Base-by-base conservation (phyloP, 2,797 vertebrate species). In the Mormyrus proboscirostris region DNA sequence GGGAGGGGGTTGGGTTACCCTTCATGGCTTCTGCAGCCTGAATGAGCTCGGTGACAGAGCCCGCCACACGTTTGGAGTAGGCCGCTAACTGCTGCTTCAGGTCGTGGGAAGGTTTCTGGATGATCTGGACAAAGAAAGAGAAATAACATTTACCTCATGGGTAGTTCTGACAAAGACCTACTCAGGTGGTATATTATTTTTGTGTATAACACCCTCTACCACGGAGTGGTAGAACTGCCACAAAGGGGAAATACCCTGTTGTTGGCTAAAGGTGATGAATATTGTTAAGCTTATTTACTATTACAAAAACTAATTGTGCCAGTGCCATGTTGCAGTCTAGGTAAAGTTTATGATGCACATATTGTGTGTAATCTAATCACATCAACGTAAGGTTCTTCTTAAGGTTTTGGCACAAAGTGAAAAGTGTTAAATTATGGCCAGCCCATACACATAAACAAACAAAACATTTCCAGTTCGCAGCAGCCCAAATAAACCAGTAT, bases 11-110 rank as follows among this genome's bases (percentile, higher is more conserved):
- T 8, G 5, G 0, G 29, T 92, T 89, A 97, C 97, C 97, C 94
- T 98, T 98, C 97, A 98, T 98, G 93, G 97, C 97, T 92, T 98
- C 97, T 0, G 97, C 97, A 2, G 97, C 96, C 93, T 98, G 97
- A 93, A 98, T 98, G 92, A 97, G 97, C 91, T 98, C 97, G 0
- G 97, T 97, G 91, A 98, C 97, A 0, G 96, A 98, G 87, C 97
- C 96, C 2, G 97, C 97, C 88, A 98, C 97, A 0, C 96, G 96
- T 90, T 98, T 98, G 89, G 97, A 98, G 92, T 95, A 97, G 51
- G 91, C 93, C 0, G 97, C 95, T 93, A 98, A 92, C 88, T 98
- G 97, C 93, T 97, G 97, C 91, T 98, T 98, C 91, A 97, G 91
- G 57, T 98, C 97, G 0, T 96, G 95, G 76, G 94, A 96, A 0